Conservation (phyloP, 2,888 invertebrate genomes). For the Thera britannica region DNA sequence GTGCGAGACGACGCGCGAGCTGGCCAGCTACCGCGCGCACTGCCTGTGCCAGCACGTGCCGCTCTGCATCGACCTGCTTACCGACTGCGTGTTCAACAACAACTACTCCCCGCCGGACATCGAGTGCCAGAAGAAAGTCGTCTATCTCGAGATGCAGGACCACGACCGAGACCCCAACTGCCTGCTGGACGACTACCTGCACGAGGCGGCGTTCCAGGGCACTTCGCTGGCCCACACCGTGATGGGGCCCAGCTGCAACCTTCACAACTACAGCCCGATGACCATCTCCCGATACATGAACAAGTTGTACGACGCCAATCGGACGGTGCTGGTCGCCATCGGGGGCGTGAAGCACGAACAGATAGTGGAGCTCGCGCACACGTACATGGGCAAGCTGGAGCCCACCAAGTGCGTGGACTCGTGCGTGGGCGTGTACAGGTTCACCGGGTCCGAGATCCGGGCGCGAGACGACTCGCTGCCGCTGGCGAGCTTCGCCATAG, state of each 20-base stretch:
- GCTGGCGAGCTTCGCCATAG: constrained; percentile 94
- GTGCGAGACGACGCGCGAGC: constrained; percentile 98
- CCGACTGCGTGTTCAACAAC: constrained; percentile 96
- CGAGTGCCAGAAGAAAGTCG: constrained; percentile 60
- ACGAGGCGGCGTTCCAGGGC: constrained; percentile 74
- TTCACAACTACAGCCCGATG: constrained; percentile 81
- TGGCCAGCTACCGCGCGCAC: constrained; percentile 97
- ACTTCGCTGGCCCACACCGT: constrained; percentile 69
- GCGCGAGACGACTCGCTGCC: constrained; percentile 96
- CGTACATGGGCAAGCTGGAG: constrained; percentile 87
- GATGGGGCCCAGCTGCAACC: constrained; percentile 89
- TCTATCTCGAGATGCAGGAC: constrained; percentile 66
- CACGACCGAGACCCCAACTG: constrained; percentile 59
- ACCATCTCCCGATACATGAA: constrained; percentile 92
- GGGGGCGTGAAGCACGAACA: constrained; percentile 95
- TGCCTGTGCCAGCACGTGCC: constrained; percentile 94
- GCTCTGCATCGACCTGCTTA: constrained; percentile 94
- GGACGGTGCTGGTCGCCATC: constrained; percentile 96
- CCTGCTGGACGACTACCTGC: constrained; percentile 72
- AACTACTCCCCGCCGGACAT: constrained; percentile 69
- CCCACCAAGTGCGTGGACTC: constrained; percentile 80
- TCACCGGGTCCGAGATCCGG: constrained; percentile 94
- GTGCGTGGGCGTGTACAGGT: constrained; percentile 85
- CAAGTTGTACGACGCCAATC: constrained; percentile 93
- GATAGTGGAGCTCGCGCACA: constrained; percentile 89